Conservation (phyloP, 2,797 vertebrate species). For the Sebastes cheni region DNA sequence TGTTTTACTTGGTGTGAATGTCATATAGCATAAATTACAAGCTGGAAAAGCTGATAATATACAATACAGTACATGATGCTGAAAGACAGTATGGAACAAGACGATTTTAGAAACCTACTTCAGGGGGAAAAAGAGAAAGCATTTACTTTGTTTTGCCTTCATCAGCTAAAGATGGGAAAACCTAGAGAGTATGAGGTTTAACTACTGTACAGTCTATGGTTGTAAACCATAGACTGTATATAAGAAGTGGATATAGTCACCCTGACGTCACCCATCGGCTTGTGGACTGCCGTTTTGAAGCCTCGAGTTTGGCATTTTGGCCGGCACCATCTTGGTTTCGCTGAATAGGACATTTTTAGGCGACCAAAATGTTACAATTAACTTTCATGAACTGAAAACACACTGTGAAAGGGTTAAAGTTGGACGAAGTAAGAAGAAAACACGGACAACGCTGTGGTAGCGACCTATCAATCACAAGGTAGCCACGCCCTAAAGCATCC, state of each 20-base stretch:
- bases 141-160: background rate
- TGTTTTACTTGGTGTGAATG: background rate
- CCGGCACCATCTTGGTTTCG: fast-evolving
- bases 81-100: background rate
- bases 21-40: background rate
- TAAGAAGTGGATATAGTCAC: too few species aligned
- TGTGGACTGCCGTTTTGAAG: background rate
- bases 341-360: too few species aligned
- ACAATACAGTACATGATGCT: background rate
- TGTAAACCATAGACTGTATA: too few species aligned
- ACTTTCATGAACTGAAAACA: too few species aligned
- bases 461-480: background rate
- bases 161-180: fast-evolving
- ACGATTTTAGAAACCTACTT: background rate
- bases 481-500: background rate
- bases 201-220: too few species aligned
- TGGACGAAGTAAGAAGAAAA: too few species aligned
- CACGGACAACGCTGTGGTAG: fast-evolving
- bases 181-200: too few species aligned
- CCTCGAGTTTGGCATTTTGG: fast-evolving
- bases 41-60: background rate
- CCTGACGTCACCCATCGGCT: fast-evolving
- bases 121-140: background rate
- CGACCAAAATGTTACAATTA: fast-evolving
- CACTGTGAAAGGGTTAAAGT: too few species aligned